Evolutionary conservation across 2,888 invertebrate genomes (phyloP), one percentile per base, ranked within the genome.

Genomic region (Mesochorus sp.): DNA sequence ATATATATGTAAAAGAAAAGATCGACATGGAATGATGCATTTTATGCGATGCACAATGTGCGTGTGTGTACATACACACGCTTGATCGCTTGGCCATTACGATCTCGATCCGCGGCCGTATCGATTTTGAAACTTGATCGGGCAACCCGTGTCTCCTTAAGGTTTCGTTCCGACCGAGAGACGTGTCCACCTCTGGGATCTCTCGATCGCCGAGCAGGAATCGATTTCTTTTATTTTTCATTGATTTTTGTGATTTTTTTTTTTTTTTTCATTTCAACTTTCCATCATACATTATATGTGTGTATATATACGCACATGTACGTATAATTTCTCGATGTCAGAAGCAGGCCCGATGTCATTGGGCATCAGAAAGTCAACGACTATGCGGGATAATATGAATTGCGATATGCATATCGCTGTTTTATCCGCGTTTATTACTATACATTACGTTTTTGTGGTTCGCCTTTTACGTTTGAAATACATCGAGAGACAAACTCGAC

Each of bases 111-210:
- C 82, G n/a, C n/a, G 80, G 78, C 71, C 78, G 72, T 85, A 83
- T 86, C 84, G 83, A 83, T 86, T 84, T 85, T 84, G 86, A 85
- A 86, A 88, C 83, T 85, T 83, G 84, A 87, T 87, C 87, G 84
- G 80, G 24, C 76, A 81, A 76, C 71, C 53, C 74, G 71, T 66
- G 79, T 82, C 84, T 83, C 85, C 80, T 84, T 87, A 86, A 80
- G 87, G 84, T 86, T 86, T 87, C 87, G 67, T 61, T 74, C 77
- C 62, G 64, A 62, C 37, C 51, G 75, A 77, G 55, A 64, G 70
- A 79, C 75, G 55, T 61, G 71, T 61, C 66, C 59, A 61, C 62
- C 77, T 34, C 62, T 67, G 73, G 55, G 73, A 78, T 73, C 57
- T 51, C 37, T 67, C 66, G 79, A 74, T 75, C 71, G 34, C 55